These are phyloP conservation scores for Drosophila pegasa DNA, from an alignment of 2,888 invertebrate genomes.

Conservation along the genomic window DNA sequence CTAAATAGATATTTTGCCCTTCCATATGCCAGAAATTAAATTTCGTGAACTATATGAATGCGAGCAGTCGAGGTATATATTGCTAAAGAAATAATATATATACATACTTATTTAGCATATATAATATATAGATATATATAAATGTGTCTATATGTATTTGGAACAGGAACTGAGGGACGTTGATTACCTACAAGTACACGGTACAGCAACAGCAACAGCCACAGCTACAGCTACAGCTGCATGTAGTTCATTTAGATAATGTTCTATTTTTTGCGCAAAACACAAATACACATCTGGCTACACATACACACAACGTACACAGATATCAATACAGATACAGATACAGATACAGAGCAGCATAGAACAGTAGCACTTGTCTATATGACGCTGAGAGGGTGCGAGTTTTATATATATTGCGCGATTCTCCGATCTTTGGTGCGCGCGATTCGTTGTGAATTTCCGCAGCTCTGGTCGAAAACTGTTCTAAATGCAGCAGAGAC, in stretches of 20 bases:
- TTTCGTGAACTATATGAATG: background rate
- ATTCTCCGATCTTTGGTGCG: conserved; percentile 40
- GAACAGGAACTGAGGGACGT: conserved; percentile 14
- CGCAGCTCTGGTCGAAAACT: conserved; percentile 59
- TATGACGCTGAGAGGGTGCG: conserved; percentile 45
- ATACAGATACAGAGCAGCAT: conserved; percentile 13
- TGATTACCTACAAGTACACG: conserved; percentile 49
- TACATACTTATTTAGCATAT: background rate
- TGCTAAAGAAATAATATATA: background rate
- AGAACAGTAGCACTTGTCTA: conserved; percentile 41
- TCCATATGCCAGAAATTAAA: conserved; percentile 12
- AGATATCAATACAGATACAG: conserved; percentile 16
- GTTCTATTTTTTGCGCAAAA: conserved; percentile 76
- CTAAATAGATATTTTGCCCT: conserved; percentile 24
- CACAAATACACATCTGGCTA: conserved; percentile 27
- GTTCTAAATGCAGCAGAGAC: conserved; percentile 68
- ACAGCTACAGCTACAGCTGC: conserved; percentile 44
- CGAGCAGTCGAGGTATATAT: background rate
- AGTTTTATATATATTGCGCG: conserved; percentile 23
- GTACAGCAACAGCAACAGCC: conserved; percentile 28
- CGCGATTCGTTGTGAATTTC: conserved; percentile 53
- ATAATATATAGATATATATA: background rate
- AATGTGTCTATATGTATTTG: background rate
- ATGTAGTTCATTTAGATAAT: conserved; percentile 46
- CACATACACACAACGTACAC: conserved; percentile 18